Conservation (phyloP, 2,888 invertebrate genomes). For the Apotomis turbidana region DNA sequence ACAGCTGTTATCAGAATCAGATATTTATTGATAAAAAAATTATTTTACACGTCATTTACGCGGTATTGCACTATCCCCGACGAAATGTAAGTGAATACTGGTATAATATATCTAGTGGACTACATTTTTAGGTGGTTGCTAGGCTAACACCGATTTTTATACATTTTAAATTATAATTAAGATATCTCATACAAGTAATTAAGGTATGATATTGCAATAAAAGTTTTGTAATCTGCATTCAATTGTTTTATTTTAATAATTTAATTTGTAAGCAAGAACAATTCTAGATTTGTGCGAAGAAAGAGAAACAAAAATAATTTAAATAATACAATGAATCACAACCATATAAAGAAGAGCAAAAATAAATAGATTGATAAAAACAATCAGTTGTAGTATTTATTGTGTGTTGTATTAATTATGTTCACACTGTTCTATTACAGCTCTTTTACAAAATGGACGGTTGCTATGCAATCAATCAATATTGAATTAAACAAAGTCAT, state of each 20-base stretch:
- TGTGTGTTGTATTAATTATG: neutral
- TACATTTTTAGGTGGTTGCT: neutral
- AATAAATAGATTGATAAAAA: neutral
- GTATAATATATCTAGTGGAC: no score
- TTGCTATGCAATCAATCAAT: conserved; percentile 1
- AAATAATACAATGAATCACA: conserved; percentile 10
- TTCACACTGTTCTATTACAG: neutral
- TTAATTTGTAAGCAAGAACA: neutral
- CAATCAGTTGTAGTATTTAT: neutral
- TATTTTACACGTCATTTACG: no score
- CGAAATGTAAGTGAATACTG: no score
- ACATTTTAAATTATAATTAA: neutral
- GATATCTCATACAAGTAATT: neutral
- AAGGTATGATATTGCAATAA: conserved; percentile 23
- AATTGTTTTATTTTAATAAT: conserved; percentile 32
- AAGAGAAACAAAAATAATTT: conserved; percentile 1
- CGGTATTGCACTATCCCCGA: no score
- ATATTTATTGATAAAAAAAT: no score
- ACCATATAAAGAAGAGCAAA: conserved; percentile 8
- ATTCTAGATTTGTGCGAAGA: conserved; percentile 7
- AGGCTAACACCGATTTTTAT: neutral
- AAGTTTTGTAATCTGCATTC: conserved; percentile 33
- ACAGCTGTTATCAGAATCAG: no score
- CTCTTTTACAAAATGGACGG: conserved; percentile 22
- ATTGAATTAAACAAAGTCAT: neutral